These are phyloP conservation scores for Drosophila macrospina DNA, from an alignment of 2,888 invertebrate species.

Conservation along the genomic window DNA sequence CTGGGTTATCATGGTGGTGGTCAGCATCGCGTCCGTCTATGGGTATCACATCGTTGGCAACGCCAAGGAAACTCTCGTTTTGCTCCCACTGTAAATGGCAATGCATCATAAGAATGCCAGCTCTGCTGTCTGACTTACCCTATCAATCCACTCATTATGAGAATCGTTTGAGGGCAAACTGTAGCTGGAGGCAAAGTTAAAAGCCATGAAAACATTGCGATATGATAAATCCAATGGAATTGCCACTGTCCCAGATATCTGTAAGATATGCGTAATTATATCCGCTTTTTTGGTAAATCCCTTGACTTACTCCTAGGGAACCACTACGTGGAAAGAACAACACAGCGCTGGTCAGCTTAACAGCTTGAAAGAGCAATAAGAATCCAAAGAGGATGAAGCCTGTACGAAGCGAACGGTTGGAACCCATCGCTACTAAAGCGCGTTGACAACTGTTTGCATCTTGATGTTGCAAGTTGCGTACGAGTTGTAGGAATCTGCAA, in stretches of 20 bases:
- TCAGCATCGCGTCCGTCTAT: conserved; percentile 68
- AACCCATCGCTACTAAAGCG: conserved; percentile 57
- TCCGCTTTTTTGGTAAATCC: too few species aligned
- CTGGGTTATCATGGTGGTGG: conserved; percentile 19
- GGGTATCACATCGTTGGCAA: conserved; percentile 78
- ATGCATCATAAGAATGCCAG: not conserved
- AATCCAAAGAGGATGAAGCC: conserved; percentile 16
- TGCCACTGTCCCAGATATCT: conserved; percentile 87
- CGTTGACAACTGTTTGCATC: conserved; percentile 54
- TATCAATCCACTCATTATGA: conserved; percentile 87
- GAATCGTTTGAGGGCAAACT: conserved; percentile 87
- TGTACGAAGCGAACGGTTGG: conserved; percentile 6
- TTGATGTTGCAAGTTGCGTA: conserved; percentile 15
- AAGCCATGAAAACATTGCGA: conserved; percentile 90
- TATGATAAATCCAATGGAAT: conserved; percentile 89
- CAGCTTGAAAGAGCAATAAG: conserved; percentile 20
- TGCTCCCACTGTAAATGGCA: conserved; percentile 77
- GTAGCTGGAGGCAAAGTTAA: conserved; percentile 91
- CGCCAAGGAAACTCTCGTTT: conserved; percentile 72
- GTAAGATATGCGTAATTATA: too few species aligned
- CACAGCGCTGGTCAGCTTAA: conserved; percentile 26
- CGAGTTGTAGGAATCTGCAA: conserved; percentile 6
- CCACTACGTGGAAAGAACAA: conserved; percentile 77
- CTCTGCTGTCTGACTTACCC: conserved; percentile 84
- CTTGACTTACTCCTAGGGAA: conserved; percentile 72